phyloP scores from a whole-genome alignment of 2,113 vertebrate species.

The Eira barbara region DNA sequence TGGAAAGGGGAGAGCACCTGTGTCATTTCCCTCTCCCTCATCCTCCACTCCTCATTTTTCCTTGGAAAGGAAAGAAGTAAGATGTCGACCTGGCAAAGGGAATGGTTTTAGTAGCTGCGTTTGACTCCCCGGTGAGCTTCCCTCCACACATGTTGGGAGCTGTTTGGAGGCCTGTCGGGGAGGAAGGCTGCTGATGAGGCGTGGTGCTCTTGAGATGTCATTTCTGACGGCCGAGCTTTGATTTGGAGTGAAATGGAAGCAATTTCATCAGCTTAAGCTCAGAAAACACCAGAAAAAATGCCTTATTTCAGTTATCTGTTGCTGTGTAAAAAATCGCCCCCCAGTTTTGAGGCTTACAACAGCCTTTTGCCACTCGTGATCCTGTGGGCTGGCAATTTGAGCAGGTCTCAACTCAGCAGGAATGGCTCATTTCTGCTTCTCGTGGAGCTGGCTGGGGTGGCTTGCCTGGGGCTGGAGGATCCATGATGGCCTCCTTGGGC shows the following conservation, averaged over 20 bases:
- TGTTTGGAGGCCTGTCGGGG: background rate
- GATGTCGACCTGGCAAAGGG: constrained; percentile 20
- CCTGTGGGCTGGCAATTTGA: background rate
- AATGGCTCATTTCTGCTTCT: background rate
- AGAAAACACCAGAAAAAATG: background rate
- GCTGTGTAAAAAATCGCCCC: background rate
- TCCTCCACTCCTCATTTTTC: background rate
- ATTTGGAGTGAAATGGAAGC: background rate
- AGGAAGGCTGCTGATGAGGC: background rate
- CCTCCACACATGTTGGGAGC: background rate
- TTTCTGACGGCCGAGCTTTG: background rate
- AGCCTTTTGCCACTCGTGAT: background rate
- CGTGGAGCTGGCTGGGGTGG: rapidly evolving
- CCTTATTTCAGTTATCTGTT: background rate
- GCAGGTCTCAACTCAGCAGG: background rate
- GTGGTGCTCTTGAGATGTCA: constrained; percentile 19
- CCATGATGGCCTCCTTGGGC: background rate
- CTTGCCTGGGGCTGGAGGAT: background rate
- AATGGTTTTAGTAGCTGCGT: background rate
- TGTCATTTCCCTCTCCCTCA: background rate
- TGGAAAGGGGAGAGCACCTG: background rate
- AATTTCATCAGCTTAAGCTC: background rate
- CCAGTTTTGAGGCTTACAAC: background rate
- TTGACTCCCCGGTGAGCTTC: background rate
- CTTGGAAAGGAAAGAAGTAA: constrained; percentile 28